These are phyloP conservation scores for Eunapius fragilis DNA, from an alignment of 37 sponge, comb jelly and placozoan genomes.

Conservation along the genomic window DNA sequence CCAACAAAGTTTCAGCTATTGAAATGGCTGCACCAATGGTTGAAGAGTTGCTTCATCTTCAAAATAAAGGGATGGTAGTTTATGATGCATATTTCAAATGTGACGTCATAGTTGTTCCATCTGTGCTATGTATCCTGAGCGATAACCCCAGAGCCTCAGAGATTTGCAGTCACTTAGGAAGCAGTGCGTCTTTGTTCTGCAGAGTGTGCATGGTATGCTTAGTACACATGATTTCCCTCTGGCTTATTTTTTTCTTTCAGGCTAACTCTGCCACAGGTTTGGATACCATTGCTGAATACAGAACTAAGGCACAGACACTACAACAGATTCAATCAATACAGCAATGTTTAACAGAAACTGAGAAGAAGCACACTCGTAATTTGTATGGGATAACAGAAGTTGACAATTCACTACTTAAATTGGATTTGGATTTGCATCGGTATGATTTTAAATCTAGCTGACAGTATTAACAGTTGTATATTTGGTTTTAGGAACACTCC, in stretches of 20 bases:
- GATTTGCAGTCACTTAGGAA: slow-evolving; percentile 17
- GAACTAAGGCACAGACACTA: not conserved
- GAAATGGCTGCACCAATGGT: slow-evolving; percentile 15
- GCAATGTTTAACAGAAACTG: not conserved
- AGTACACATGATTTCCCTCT: not conserved
- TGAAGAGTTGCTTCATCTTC: slow-evolving; percentile 9
- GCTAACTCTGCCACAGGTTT: not conserved
- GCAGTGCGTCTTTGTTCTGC: not conserved
- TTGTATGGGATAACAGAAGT: slow-evolving; percentile 12
- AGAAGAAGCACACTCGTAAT: not conserved
- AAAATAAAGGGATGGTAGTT: slow-evolving; percentile 23
- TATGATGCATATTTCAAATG: slow-evolving; percentile 33
- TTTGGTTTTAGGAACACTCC: slow-evolving; percentile 25
- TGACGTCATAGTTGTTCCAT: slow-evolving; percentile 28
- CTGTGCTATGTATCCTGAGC: slow-evolving; percentile 24
- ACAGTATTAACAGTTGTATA: not conserved
- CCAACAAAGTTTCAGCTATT: slow-evolving; percentile 11
- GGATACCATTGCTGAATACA: not conserved
- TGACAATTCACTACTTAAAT: slow-evolving; percentile 2
- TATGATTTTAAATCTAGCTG: not conserved
- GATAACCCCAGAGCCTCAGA: slow-evolving; percentile 32
- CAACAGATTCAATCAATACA: not conserved
- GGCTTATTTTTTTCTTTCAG: not conserved
- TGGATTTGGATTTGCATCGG: slow-evolving; percentile 17
- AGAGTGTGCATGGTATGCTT: slow-evolving; percentile 22